Base-by-base conservation (phyloP, 2,113 vertebrate genomes). In the Grammomys surdaster region DNA sequence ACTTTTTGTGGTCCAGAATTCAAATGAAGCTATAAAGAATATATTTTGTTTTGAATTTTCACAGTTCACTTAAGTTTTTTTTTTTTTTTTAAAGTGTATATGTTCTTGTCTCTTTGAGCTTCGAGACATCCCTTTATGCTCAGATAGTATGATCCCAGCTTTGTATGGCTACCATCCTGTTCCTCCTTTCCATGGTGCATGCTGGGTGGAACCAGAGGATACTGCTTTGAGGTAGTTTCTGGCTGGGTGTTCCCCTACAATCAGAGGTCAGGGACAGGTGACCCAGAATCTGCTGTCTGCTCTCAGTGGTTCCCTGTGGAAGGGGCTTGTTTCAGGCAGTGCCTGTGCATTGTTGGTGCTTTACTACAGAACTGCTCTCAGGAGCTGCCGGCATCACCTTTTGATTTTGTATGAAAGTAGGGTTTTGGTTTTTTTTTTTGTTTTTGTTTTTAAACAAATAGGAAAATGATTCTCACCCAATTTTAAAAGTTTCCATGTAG, bases 221-320 rank as follows among this genome's bases (percentile, higher is more conserved):
- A 67, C 10, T 28, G 24, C 16, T 48, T 17, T 7, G 43, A 20
- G 28, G 26, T 17, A 16, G 43, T 46, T n/a, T 31, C 31, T 46
- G 58, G 0, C 0, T 0, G 46, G 56, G 0, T 36, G 69, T 54
- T 46, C 54, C 7, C 2, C 31, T 33, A 5, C 54, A 1, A 20
- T 4, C 43, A 0, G 7, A 22, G 51, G 7, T 70, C 33, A 9
- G 11, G n/a, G 5, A 4, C 28, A 16, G 26, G n/a, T 84, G 46
- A 82, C 87, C 8, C n/a, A 43, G 48, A n/a, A 46, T 65, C 4
- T 7, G 1, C 77, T 54, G 9, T 40, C 43, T 3, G 63, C 43
- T 54, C 6, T 20, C 33, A 70, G 63, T 48, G 17, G 7, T 54
- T 58, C 26, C 16, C 3, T 9, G 24, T 60, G 67, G 46, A 22